Percentiles rank a stretch among this genome's conserved stretches.
Conservation (phyloP, 1,140 invertebrate species). For the Cataglyphis hispanica region DNA sequence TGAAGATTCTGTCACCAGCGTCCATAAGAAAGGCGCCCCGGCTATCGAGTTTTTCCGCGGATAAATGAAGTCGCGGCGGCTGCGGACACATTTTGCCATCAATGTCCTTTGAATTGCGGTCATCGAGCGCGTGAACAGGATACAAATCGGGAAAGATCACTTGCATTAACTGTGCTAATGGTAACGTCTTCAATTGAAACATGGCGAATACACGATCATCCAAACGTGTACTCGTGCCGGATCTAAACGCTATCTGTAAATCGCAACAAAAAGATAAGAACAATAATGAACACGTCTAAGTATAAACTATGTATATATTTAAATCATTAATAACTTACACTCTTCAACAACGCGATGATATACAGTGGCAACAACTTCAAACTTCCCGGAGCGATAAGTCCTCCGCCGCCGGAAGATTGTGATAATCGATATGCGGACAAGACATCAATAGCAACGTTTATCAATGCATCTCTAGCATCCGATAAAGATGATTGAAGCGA, state of each 20-base stretch:
- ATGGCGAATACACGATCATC: conserved; percentile 98
- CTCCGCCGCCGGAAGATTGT: conserved; percentile 89
- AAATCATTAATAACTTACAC: conserved; percentile 88
- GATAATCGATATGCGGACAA: conserved; percentile 93
- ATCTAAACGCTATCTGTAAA: conserved; percentile 93
- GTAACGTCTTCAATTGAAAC: conserved; percentile 97
- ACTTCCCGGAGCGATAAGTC: conserved; percentile 91
- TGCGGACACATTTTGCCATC: conserved; percentile 87
- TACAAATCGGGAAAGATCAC: conserved; percentile 97
- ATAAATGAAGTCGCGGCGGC: conserved; percentile 89
- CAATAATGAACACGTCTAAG: neutral
- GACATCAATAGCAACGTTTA: conserved; percentile 97
- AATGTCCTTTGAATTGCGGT: conserved; percentile 88
- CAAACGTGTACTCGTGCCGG: conserved; percentile 94
- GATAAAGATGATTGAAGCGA: conserved; percentile 93
- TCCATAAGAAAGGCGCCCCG: conserved; percentile 97
- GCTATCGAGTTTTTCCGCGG: conserved; percentile 92
- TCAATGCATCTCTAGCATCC: conserved; percentile 98
- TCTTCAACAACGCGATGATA: conserved; percentile 96
- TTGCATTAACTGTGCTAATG: conserved; percentile 93
- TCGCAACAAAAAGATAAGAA: neutral
- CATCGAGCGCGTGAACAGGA: conserved; percentile 93
- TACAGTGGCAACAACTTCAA: conserved; percentile 95
- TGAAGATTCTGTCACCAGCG: conserved; percentile 92
- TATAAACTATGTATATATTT: neutral